Evolutionary conservation across 2,888 invertebrate species (phyloP).

Genomic region (Agrotis segetum): DNA sequence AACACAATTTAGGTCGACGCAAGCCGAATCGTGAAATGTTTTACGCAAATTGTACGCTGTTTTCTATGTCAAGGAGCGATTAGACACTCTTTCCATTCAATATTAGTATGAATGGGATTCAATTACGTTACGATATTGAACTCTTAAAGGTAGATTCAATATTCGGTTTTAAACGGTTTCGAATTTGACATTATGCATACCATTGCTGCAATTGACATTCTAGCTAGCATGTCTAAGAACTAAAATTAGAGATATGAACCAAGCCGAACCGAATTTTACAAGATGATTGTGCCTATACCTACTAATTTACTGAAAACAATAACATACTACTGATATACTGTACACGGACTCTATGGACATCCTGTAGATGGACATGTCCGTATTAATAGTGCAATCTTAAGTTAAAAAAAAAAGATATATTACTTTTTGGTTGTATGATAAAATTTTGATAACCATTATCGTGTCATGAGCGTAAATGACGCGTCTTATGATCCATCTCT

Average conservation of each 20-base stretch:
- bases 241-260: no score
- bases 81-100: conserved; percentile 63
- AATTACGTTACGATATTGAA: conserved; percentile 58
- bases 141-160: no score
- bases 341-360: not conserved
- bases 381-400: conserved; percentile 31
- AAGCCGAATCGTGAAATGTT: conserved; percentile 43
- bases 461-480: conserved; percentile 7
- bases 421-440: conserved; percentile 4
- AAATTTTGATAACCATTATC: conserved; percentile 21
- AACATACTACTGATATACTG: no score
- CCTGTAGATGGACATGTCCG: not conserved
- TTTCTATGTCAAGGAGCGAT: conserved; percentile 62
- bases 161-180: no score
- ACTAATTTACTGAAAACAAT: no score
- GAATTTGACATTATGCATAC: not conserved
- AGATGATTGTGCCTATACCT: no score
- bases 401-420: no score
- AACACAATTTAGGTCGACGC: conserved; percentile 49
- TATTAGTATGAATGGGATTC: conserved; percentile 62
- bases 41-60: conserved; percentile 47
- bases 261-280: no score
- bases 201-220: not conserved
- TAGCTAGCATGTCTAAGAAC: no score
- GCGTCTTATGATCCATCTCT: conserved; percentile 9